Evolutionary conservation across 2,888 invertebrate species (phyloP).

Genomic region (Scaptomyza cyrtandrae): DNA sequence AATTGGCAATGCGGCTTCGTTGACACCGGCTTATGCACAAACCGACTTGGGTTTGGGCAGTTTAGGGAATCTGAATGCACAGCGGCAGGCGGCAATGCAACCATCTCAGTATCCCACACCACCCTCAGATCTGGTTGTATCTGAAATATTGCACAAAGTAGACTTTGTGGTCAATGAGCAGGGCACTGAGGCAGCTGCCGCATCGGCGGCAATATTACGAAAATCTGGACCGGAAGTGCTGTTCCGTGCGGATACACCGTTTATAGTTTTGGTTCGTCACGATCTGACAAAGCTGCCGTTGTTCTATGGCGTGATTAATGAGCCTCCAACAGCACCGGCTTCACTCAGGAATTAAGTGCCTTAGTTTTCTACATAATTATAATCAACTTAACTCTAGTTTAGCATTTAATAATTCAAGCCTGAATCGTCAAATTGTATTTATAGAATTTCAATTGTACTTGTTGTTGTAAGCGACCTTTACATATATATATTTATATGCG

Average conservation of each 20-base stretch:
- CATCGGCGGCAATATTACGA: conserved; percentile 86
- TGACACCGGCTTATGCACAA: neutral
- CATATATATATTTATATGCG: too few species aligned
- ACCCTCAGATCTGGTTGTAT: conserved; percentile 85
- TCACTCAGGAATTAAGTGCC: conserved; percentile 9
- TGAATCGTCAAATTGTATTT: conserved; percentile 19
- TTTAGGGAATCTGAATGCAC: conserved; percentile 86
- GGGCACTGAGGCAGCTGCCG: conserved; percentile 89
- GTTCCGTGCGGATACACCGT: conserved; percentile 87
- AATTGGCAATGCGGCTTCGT: conserved; percentile 83
- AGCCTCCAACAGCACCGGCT: conserved; percentile 82
- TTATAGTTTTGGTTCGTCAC: conserved; percentile 88
- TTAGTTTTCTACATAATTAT: conserved; percentile 14
- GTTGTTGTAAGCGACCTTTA: conserved; percentile 4
- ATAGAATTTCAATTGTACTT: conserved; percentile 19
- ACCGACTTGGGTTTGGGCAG: conserved; percentile 23
- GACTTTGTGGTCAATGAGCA: conserved; percentile 87
- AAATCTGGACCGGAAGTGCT: conserved; percentile 85
- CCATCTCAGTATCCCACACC: conserved; percentile 70
- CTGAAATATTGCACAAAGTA: conserved; percentile 87
- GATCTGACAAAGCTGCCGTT: conserved; percentile 87
- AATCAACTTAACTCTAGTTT: conserved; percentile 17
- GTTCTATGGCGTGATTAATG: conserved; percentile 88
- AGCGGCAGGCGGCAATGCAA: conserved; percentile 86
- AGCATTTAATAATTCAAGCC: conserved; percentile 5